Percentiles rank a stretch among this genome's conserved stretches.
These are phyloP conservation scores for Beroe ovata DNA, from an alignment of 37 sponge, comb jelly and placozoan species.

Conservation along the genomic window DNA sequence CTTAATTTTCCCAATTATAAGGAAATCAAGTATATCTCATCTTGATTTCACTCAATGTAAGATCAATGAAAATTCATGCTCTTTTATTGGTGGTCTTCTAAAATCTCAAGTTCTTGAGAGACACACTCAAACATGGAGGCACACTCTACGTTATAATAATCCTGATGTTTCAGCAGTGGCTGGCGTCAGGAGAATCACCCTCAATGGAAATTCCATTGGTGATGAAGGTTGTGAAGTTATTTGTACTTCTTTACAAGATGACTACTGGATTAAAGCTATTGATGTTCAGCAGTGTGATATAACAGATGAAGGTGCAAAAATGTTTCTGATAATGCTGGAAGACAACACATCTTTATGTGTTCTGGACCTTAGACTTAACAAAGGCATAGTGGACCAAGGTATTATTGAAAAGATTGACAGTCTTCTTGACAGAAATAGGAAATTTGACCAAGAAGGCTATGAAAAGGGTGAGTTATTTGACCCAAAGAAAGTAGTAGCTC, in stretches of 20 bases:
- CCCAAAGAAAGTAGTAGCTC: neutral
- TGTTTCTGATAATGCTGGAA: conserved; percentile 52
- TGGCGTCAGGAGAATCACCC: conserved; percentile 5
- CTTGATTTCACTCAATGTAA: conserved; percentile 41
- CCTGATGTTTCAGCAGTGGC: conserved; percentile 11
- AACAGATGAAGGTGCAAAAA: conserved; percentile 62
- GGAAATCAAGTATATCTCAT: neutral
- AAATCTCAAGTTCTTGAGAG: conserved; percentile 30
- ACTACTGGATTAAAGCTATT: conserved; percentile 58
- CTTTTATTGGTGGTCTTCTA: neutral
- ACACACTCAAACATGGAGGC: conserved; percentile 63
- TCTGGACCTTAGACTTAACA: conserved; percentile 16
- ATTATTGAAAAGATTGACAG: conserved; percentile 2
- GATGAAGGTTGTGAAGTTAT: conserved; percentile 61
- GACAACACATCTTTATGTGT: conserved; percentile 33
- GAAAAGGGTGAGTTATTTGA: neutral
- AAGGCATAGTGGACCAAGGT: neutral
- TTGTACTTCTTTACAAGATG: conserved; percentile 30
- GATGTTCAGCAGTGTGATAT: conserved; percentile 64
- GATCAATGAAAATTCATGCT: neutral
- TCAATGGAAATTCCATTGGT: conserved; percentile 54
- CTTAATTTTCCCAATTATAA: neutral
- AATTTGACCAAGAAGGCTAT: conserved; percentile 19
- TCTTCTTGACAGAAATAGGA: conserved; percentile 1
- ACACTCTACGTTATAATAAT: conserved; percentile 59